Base-by-base conservation (phyloP, 2,797 vertebrate genomes). In the Paedocypris micromegethes region DNA sequence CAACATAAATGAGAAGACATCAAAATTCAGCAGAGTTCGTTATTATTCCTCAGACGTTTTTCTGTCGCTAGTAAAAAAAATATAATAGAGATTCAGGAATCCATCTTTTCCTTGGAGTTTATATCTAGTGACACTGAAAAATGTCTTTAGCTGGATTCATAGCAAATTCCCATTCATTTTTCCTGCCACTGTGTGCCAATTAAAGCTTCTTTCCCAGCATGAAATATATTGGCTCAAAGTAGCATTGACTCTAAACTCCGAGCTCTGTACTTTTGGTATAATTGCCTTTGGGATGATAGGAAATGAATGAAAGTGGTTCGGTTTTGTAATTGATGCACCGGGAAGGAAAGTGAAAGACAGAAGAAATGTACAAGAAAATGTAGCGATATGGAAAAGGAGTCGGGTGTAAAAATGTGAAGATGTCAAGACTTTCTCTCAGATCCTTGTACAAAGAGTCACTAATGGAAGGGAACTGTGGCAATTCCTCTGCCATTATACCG, bases 171-270 rank as follows among this genome's bases (percentile, higher is more conserved):
- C 59, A 76, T 76, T 79, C 63, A 74, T 74, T 72, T 76, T 67
- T 75, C 57, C 3, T 38, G 73, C 47, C 55, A 57, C 55, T 66
- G 65, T 68, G 66, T 78, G 76, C 71, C 80, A 81, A 73, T 79
- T 81, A 81, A 78, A 79, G 71, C 58, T 69, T 58, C 52, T 56
- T 77, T 77, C 70, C 70, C 67, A 60, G 60, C 62, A 66, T 77
- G 80, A 79, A 81, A 77, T 66, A 59, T 71, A 78, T 76, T 72
- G 75, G 66, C 73, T 77, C 68, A 78, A 72, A 75, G 75, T 74
- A 78, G 72, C 78, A 75, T 61, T 58, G 75, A 74, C 68, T 79
- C 70, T 66, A 54, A 50, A 75, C 78, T 77, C 69, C 71, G 1
- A 75, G 73, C 60, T 69, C 69, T 71, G 72, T 75, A 72, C 75